These are phyloP conservation scores for Numida meleagris DNA, from an alignment of 2,113 vertebrate genomes.

Conservation along the genomic window DNA sequence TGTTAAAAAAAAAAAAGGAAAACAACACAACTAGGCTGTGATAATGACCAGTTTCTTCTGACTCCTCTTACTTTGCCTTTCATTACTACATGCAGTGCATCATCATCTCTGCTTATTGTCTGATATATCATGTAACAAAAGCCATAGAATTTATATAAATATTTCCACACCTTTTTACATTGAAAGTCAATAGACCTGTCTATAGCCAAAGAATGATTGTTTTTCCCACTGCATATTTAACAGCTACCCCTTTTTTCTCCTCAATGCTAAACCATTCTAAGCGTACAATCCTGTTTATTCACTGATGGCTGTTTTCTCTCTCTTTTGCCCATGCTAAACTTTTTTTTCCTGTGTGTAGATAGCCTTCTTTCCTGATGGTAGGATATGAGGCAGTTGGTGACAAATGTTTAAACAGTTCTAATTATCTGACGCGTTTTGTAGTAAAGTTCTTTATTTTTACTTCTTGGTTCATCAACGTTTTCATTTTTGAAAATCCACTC, in stretches of 20 bases:
- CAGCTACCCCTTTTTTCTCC: neutral
- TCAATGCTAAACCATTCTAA: neutral
- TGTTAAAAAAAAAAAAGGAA: neutral
- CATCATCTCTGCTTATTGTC: neutral
- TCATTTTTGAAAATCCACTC: neutral
- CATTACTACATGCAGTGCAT: neutral
- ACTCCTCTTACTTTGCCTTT: neutral
- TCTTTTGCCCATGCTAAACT: neutral
- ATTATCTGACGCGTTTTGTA: neutral
- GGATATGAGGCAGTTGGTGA: neutral
- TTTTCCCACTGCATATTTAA: neutral
- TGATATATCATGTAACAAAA: neutral
- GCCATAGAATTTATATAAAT: neutral
- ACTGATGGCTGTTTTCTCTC: neutral
- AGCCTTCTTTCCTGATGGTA: neutral
- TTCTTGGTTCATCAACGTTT: neutral
- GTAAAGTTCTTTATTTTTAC: neutral
- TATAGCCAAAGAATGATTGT: neutral
- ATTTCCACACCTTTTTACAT: neutral
- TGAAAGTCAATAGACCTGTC: neutral
- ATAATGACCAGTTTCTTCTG: neutral
- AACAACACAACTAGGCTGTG: accelerated
- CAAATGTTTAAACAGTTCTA: neutral
- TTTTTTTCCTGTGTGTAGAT: neutral
- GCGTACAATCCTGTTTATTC: neutral